Percentiles rank a stretch among this genome's conserved stretches.
Conservation (phyloP, 1,140 invertebrate species). For the Drosophila lowei region DNA sequence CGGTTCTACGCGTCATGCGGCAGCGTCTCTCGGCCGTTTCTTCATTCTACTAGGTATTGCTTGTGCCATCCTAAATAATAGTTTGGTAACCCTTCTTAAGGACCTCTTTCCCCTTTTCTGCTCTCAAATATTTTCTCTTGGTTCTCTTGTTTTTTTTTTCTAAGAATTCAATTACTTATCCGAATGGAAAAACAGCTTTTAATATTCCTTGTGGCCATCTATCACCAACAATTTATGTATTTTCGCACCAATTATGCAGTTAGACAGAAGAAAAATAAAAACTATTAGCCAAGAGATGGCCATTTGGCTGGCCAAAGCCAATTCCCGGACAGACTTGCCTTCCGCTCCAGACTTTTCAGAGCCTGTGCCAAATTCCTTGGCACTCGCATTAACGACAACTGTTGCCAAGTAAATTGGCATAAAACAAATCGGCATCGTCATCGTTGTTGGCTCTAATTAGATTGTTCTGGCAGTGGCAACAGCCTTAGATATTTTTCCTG, state of each 20-base stretch:
- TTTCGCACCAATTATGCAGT: slow-evolving; percentile 63
- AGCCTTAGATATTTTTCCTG: not conserved
- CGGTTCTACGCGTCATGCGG: too few relatives aligned
- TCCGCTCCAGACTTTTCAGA: slow-evolving; percentile 6
- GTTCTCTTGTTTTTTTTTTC: not conserved
- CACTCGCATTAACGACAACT: slow-evolving; percentile 72
- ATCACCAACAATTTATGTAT: slow-evolving; percentile 69
- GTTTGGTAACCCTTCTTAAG: too few relatives aligned
- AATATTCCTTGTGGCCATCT: slow-evolving; percentile 20
- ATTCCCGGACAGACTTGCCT: slow-evolving; percentile 19
- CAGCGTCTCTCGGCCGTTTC: too few relatives aligned
- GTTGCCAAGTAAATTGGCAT: slow-evolving; percentile 75
- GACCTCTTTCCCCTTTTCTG: too few relatives aligned
- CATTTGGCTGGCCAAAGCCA: slow-evolving; percentile 33
- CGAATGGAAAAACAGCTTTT: slow-evolving; percentile 11
- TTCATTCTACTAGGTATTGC: too few relatives aligned
- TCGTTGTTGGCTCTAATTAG: slow-evolving; percentile 68
- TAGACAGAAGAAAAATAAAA: slow-evolving; percentile 7
- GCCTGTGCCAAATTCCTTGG: slow-evolving; percentile 68
- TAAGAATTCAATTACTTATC: slow-evolving; percentile 4
- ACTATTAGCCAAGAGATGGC: slow-evolving; percentile 32
- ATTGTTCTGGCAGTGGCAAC: slow-evolving; percentile 41
- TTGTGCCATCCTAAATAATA: too few relatives aligned
- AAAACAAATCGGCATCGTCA: slow-evolving; percentile 73
- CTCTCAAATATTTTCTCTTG: too few relatives aligned